Conservation (phyloP, 2,797 vertebrate species). For the Brachyalestes nurse region DNA sequence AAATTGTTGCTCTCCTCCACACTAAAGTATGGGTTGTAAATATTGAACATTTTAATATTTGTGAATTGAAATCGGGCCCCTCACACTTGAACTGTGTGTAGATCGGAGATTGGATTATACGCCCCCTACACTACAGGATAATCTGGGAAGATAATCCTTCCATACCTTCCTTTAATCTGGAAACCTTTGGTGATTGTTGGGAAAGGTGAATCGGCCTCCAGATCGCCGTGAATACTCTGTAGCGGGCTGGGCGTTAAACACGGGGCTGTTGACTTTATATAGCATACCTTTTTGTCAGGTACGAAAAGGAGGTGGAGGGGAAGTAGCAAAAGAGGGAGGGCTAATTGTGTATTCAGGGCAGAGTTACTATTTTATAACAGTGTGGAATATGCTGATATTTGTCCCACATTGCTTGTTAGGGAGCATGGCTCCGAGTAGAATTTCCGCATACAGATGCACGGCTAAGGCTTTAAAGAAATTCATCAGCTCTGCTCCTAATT, state of each 20-base stretch:
- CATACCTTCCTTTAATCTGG: too few relatives aligned
- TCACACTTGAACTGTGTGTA: too few relatives aligned
- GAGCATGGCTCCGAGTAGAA: slow-evolving; percentile 28
- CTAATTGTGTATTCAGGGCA: slow-evolving; percentile 53
- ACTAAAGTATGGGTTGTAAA: too few relatives aligned
- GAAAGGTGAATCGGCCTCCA: too few relatives aligned
- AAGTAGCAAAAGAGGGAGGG: slow-evolving; percentile 23
- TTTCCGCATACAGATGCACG: slow-evolving; percentile 13
- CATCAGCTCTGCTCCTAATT: slow-evolving; percentile 43
- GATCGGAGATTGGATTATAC: too few relatives aligned
- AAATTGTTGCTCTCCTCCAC: too few relatives aligned
- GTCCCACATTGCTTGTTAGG: slow-evolving; percentile 49
- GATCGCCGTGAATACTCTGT: too few relatives aligned
- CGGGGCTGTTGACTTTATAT: slow-evolving; percentile 24
- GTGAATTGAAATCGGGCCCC: too few relatives aligned
- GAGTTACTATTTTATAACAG: slow-evolving; percentile 47
- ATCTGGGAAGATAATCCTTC: too few relatives aligned
- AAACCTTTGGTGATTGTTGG: too few relatives aligned
- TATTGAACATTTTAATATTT: too few relatives aligned
- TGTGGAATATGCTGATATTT: slow-evolving; percentile 37
- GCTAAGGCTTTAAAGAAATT: slow-evolving; percentile 49
- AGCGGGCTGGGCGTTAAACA: background rate
- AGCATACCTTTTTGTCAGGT: slow-evolving; percentile 14
- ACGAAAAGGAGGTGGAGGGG: background rate
- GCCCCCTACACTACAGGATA: too few relatives aligned